A percentile compares a stretch with the other conserved stretches of the same genome.
Evolutionary conservation across 2,888 invertebrate genomes (phyloP).

Genomic region (Drosophila lutescens): DNA sequence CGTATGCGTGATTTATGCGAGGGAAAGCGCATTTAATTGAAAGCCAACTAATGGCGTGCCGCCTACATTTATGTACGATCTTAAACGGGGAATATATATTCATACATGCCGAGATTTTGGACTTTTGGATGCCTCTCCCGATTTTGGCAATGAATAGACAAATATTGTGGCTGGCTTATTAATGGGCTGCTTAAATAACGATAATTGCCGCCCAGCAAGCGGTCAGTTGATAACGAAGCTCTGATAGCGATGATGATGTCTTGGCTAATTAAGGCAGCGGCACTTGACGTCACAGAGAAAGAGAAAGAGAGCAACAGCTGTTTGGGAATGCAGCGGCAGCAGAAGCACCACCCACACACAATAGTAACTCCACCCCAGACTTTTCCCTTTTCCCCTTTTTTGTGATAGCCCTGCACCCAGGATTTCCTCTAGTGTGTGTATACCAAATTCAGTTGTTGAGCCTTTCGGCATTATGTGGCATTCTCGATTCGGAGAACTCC

Average conservation of each 20-base stretch:
- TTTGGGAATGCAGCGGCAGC: constrained; percentile 53
- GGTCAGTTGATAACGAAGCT: constrained; percentile 14
- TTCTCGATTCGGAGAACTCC: constrained; percentile 31
- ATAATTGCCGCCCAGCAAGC: constrained; percentile 51
- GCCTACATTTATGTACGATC: constrained; percentile 24
- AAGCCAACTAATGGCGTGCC: constrained; percentile 54
- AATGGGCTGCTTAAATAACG: constrained; percentile 55
- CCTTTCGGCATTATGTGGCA: constrained; percentile 42
- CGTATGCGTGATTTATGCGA: constrained; percentile 71
- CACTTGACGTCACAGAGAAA: constrained; percentile 59
- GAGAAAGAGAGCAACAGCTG: constrained; percentile 60
- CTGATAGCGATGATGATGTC: constrained; percentile 27
- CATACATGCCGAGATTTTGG: constrained; percentile 17
- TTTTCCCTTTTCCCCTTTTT: not conserved
- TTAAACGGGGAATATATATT: constrained; percentile 18
- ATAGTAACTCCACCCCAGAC: constrained; percentile 9
- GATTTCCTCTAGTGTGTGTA: constrained; percentile 47
- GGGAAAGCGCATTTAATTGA: constrained; percentile 64
- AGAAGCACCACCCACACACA: constrained; percentile 42
- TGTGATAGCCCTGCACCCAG: not conserved
- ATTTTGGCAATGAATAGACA: constrained; percentile 60
- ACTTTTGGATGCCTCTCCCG: constrained; percentile 31
- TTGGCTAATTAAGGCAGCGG: constrained; percentile 55
- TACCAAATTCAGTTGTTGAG: constrained; percentile 68
- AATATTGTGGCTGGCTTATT: constrained; percentile 68